phyloP scores from a whole-genome alignment of 1,140 invertebrate genomes.

The Temnothorax nylanderi region DNA sequence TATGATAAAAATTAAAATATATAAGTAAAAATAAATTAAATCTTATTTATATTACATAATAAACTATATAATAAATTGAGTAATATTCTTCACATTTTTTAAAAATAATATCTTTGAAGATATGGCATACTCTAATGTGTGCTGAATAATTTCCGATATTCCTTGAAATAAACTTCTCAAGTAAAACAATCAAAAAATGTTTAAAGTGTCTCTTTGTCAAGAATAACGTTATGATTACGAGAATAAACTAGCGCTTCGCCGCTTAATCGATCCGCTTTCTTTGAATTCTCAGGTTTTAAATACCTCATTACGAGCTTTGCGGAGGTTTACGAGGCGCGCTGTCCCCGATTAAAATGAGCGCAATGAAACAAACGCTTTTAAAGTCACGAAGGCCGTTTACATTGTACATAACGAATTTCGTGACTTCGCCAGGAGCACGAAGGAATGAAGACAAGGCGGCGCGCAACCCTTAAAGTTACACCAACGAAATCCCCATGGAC shows the following conservation, averaged over 20 bases:
- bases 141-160: background rate
- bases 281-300: slow-evolving; percentile 54
- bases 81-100: background rate
- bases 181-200: background rate
- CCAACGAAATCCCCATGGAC: slow-evolving; percentile 27
- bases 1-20: background rate
- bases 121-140: background rate
- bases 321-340: slow-evolving; percentile 60
- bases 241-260: slow-evolving; percentile 42
- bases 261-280: slow-evolving; percentile 50
- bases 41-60: background rate
- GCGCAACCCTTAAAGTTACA: slow-evolving; percentile 63
- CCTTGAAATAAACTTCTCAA: background rate
- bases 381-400: slow-evolving; percentile 65
- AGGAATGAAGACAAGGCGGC: slow-evolving; percentile 64
- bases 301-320: slow-evolving; percentile 53
- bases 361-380: slow-evolving; percentile 65
- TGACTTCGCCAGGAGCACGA: slow-evolving; percentile 61
- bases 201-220: background rate
- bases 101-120: background rate
- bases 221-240: slow-evolving; percentile 33
- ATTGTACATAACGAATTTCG: slow-evolving; percentile 69
- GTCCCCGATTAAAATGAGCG: slow-evolving; percentile 65
- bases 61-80: background rate
- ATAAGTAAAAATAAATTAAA: background rate